Conservation (phyloP, 92 coral and sea anemone species). For the Porites evermanni region DNA sequence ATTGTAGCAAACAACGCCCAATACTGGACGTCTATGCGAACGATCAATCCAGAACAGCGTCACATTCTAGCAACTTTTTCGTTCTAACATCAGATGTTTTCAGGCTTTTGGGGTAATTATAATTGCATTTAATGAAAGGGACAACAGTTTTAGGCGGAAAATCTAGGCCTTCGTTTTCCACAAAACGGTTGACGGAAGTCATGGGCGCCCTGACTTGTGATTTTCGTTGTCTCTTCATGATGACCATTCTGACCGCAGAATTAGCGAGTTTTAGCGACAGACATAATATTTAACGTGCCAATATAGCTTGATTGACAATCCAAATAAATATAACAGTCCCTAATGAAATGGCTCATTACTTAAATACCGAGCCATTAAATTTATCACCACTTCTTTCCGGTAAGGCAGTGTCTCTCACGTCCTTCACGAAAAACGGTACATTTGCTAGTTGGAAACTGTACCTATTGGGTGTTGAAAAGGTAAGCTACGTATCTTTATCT, state of each 20-base stretch:
- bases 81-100: too few relatives aligned
- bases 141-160: too few relatives aligned
- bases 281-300: constrained; percentile 36
- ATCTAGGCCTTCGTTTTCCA: too few relatives aligned
- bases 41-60: too few relatives aligned
- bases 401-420: background rate
- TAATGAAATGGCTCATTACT: background rate
- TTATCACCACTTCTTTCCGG: background rate
- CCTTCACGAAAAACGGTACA: background rate
- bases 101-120: too few relatives aligned
- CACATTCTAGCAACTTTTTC: too few relatives aligned
- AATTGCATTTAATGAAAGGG: too few relatives aligned
- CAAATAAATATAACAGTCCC: background rate
- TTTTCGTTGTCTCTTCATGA: background rate
- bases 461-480: background rate
- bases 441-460: background rate
- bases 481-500: background rate
- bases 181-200: too few relatives aligned
- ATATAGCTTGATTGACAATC: background rate
- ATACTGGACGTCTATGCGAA: too few relatives aligned
- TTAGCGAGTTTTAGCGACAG: constrained; percentile 17
- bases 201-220: too few relatives aligned
- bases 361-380: background rate
- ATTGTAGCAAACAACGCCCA: too few relatives aligned
- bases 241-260: background rate